phyloP scores from a whole-genome alignment of 2,113 vertebrate genomes.

The Reinhardtius hippoglossoides region DNA sequence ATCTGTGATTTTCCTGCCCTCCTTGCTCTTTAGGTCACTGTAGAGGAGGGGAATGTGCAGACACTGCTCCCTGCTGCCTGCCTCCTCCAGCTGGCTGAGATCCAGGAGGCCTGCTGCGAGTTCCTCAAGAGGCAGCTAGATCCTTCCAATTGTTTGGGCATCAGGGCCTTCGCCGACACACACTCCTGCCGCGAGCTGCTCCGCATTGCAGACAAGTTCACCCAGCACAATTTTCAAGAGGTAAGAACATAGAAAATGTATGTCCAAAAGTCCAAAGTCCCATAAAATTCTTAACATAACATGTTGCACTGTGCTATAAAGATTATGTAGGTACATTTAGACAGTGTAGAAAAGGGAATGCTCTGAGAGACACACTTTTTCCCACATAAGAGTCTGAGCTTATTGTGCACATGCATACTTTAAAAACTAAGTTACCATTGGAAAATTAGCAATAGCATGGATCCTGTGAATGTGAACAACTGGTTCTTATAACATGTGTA shows the following conservation, averaged over 20 bases:
- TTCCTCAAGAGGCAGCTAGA: slow-evolving; percentile 98
- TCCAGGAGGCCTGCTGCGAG: slow-evolving; percentile 98
- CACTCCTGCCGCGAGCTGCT: slow-evolving; percentile 97
- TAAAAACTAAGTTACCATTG: background rate
- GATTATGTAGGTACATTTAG: background rate
- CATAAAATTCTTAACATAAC: background rate
- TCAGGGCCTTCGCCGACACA: slow-evolving; percentile 97
- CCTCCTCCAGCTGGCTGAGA: slow-evolving; percentile 96
- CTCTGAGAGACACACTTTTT: no score
- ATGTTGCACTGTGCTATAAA: background rate
- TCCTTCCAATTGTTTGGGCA: slow-evolving; percentile 98
- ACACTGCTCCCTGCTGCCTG: slow-evolving; percentile 96
- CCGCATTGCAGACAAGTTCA: slow-evolving; percentile 98
- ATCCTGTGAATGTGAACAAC: background rate
- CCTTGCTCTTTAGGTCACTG: slow-evolving; percentile 84
- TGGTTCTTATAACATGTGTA: background rate
- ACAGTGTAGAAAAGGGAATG: background rate
- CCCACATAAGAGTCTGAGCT: background rate
- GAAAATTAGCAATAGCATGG: background rate
- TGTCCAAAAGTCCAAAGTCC: background rate
- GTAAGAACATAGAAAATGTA: slow-evolving; percentile 53
- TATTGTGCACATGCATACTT: no score
- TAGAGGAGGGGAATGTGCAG: slow-evolving; percentile 98
- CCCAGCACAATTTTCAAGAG: slow-evolving; percentile 99
- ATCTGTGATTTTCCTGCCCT: background rate